These are phyloP conservation scores for Nyctalus aviator DNA, from an alignment of 2,797 vertebrate species.

Conservation along the genomic window DNA sequence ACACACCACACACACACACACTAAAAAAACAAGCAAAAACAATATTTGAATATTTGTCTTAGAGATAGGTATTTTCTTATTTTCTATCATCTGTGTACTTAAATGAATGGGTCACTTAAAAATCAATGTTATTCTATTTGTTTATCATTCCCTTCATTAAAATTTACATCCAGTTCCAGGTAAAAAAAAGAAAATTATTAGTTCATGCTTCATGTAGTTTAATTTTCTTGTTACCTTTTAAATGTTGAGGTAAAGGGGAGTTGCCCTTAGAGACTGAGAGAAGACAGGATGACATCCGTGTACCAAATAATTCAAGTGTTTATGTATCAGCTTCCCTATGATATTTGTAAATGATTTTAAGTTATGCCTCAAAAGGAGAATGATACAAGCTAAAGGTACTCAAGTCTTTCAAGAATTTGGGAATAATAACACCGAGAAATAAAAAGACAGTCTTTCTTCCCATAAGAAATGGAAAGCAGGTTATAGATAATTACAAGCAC, in stretches of 20 bases:
- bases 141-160: not conserved
- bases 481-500: not conserved
- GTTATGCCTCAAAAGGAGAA: slow-evolving; percentile 10
- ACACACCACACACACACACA: not conserved
- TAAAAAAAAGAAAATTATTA: not conserved
- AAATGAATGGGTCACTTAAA: not conserved
- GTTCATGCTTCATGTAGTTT: not conserved
- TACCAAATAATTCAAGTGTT: not conserved
- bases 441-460: not conserved
- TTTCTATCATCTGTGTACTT: not conserved
- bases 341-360: slow-evolving; percentile 37
- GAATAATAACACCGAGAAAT: not conserved
- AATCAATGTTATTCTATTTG: not conserved
- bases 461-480: not conserved
- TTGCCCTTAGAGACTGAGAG: not conserved
- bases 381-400: not conserved
- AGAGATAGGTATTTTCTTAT: not conserved
- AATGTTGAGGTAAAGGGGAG: not conserved
- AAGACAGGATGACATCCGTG: not conserved
- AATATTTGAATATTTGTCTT: not conserved
- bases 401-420: not conserved
- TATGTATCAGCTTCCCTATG: not conserved
- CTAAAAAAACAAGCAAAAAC: not conserved
- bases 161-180: not conserved
- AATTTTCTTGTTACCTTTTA: not conserved